Base-by-base conservation (phyloP, 2,797 vertebrate species). In the Sebastes taczanowskii region DNA sequence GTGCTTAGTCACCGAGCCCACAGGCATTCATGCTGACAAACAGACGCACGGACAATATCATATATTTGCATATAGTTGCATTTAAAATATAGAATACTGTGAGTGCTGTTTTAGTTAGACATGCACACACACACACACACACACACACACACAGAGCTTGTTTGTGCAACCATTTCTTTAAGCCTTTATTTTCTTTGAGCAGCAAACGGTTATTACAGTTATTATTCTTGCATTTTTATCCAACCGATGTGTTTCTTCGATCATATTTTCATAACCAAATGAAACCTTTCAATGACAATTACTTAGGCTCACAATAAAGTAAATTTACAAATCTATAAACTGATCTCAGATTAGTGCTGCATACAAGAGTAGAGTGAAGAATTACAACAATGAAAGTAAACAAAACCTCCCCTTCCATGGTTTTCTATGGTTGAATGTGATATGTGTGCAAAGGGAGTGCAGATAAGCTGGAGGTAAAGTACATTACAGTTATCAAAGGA, bases 1-100 rank as follows among this genome's bases (percentile, higher is more conserved):
- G 27, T 70, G 59, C 53, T 78, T 65, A 64, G 66, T 78, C 74
- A 83, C 74, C 11, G 25, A 76, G 74, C n/a, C 81, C 38, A 10
- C 27, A 58, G 75, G 67, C 70, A 3, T 68, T 53, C 56, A 58
- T 55, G 27, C 72, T 75, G 85, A 81, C 64, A 78, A 29, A 20
- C 42, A 79, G 56, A 71, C 58, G 59, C 55, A 74, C 55, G 23
- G 14, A 60, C 35, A 20, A 25, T 35, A 66, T 68, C 32, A 29
- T 63, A 30, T 8, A 62, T 77, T 49, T 82, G 34, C 56, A 68
- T 64, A 9, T 5, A 32, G 22, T 78, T 53, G 23, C 9, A 71
- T 77, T 75, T 65, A 20, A 73, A 70, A 74, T 18, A 7, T 66
- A 16, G 27, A 23, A 29, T 35, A 10, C 14, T 32, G 65, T 29